Conservation (phyloP, 2,113 vertebrate genomes). For the Pachyramphus minor region DNA sequence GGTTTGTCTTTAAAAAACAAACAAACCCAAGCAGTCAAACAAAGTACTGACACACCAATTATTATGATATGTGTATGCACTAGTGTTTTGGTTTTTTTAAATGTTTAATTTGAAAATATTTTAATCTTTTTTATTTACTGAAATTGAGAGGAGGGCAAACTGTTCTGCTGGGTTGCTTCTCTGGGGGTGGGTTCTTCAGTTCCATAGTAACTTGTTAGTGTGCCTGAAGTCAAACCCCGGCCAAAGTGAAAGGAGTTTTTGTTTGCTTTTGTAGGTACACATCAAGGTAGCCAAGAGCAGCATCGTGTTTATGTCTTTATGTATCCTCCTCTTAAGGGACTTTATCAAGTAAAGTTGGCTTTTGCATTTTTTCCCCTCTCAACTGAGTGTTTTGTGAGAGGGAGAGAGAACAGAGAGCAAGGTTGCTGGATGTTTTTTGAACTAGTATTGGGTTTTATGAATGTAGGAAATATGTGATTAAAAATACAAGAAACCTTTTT, state of each 20-base stretch:
- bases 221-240: neutral
- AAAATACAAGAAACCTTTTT: neutral
- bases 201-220: neutral
- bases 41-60: neutral
- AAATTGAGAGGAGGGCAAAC: neutral
- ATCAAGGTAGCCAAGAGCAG: no score
- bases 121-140: neutral
- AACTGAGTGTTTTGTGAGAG: neutral
- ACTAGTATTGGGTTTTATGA: neutral
- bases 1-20: neutral
- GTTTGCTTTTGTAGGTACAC: neutral
- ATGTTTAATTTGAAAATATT: neutral
- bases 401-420: neutral
- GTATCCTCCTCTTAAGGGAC: neutral
- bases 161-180: neutral
- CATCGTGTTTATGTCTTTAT: rapidly evolving
- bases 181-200: neutral
- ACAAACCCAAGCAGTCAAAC: neutral
- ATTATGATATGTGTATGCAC: neutral
- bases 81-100: neutral
- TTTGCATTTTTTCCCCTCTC: neutral
- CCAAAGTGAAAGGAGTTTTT: neutral
- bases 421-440: neutral
- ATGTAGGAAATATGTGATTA: neutral
- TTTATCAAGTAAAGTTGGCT: neutral